Evolutionary conservation across 2,797 vertebrate genomes (phyloP), one percentile per base, ranked within the genome.

Genomic region (Podarcis lilfordi): DNA sequence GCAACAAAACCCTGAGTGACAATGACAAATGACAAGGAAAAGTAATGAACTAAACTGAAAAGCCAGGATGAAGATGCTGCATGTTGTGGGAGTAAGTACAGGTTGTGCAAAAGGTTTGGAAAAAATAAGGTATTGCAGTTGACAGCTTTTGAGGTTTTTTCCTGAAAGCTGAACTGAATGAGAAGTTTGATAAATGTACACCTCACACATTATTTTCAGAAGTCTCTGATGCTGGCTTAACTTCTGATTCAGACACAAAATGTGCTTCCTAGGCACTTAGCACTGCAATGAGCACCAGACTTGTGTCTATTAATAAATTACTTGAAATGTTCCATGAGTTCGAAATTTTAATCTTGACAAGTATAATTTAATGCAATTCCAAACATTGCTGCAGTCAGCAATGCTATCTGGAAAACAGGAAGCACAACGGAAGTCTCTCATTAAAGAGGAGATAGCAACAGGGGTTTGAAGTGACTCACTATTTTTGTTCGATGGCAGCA

Each of bases 261-360:
- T 93, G 88, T 92, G 89, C 93, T 93, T 93, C 91, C 90, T 89
- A 94, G 90, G 88, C 91, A 91, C 82, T 90, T 94, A 95, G 93
- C 94, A 92, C 91, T 92, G 82, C 86, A 91, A 90, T 86, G 90
- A 95, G 90, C 91, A 91, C 66, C 90, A 92, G 80, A 89, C 89
- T 91, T 37, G 90, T 85, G 79, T 91, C 93, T 96, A 92, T 95
- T 94, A 95, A 94, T 94, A 95, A 93, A 91, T 93, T 94, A 90
- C 94, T 94, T 92, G 90, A 94, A 94, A 89, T 92, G 90, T 94
- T 92, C 83, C 74, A 90, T 89, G 90, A 94, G 78, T 93, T 91
- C 7, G 71, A 0, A 81, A 77, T 17, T 90, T 90, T 92, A 89
- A 87, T 87, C 50, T 90, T 68, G 82, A n/a, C 91, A 93, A 87